Base-by-base conservation (phyloP, 2,888 invertebrate species). In the Caenorhabditis sp. region DNA sequence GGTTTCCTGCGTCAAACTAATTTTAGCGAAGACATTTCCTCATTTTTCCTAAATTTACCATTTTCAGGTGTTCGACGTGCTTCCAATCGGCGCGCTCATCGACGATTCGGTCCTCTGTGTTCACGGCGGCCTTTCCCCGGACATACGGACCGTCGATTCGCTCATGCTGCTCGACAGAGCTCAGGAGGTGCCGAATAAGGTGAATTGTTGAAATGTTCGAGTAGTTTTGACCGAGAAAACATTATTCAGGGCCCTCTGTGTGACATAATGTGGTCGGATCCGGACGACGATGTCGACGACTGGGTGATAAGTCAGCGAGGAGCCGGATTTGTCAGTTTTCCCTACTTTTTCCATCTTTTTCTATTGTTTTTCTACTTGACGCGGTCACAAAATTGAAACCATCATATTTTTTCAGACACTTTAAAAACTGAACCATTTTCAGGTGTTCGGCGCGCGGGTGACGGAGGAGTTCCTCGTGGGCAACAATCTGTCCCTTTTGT, bases 201-300 rank as follows among this genome's bases (percentile, higher is more conserved):
- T 80, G 8, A 52, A 30, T 22, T 30, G 6, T 52, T 30, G n/a
- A 30, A 5, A 35, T 6, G 5, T 13, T 41, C 7, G 6, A n/a
- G n/a, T n/a, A 35, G 17, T 26, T 13, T 37, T 66, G 24, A 56
- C 20, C 13, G 6, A 15, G n/a, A 17, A 15, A 17, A 17, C 20
- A 8, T 20, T 20, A 20, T 45, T 45, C 96, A 96, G 92, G 99
- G 98, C 78, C 95, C 96, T 53, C 95, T 97, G 90, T 97, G 98
- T 92, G 99, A 98, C 90, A 92, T 99, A 83, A 94, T 99, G 58
- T 99, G 99, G 99, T 98, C 98, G 4, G 99, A 99, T 91, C 99
- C 99, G 32, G 97, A 98, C 89, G 97, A 98, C 89, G 96, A 98
- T 89, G 94, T 96, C 65, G 94, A 95, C 78, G 93, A 93, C 85